Percentiles rank a stretch among this genome's conserved stretches.
These are phyloP conservation scores for Anoplius nigerrimus DNA, from an alignment of 2,888 invertebrate species.

Conservation along the genomic window DNA sequence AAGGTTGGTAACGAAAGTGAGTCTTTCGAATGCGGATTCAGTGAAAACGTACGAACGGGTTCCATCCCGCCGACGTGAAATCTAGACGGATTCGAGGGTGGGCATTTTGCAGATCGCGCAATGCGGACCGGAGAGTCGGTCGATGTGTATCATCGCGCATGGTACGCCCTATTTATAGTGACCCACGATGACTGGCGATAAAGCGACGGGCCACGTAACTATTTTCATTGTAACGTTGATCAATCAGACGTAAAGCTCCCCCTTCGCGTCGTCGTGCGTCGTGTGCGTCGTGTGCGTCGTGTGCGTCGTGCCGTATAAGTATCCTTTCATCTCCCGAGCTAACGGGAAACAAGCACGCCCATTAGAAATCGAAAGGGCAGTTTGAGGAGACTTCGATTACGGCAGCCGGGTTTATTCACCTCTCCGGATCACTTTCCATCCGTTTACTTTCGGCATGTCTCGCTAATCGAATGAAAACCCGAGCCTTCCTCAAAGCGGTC, in stretches of 20 bases:
- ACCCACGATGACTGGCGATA: conserved; percentile 37
- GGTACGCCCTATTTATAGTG: conserved; percentile 37
- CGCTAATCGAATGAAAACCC: background rate
- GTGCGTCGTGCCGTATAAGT: no score
- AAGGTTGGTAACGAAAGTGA: background rate
- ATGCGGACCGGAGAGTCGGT: no score
- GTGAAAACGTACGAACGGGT: background rate
- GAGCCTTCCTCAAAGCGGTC: background rate
- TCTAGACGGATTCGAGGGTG: background rate
- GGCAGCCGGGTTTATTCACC: background rate
- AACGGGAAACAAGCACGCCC: no score
- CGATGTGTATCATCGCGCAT: no score
- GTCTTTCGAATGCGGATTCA: background rate
- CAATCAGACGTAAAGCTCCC: conserved; percentile 44
- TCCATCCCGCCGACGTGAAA: background rate
- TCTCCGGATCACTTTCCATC: background rate
- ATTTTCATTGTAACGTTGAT: conserved; percentile 52
- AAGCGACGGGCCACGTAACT: conserved; percentile 47
- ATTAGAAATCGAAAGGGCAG: background rate
- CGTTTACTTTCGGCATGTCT: no score
- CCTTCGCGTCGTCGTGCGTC: conserved; percentile 7
- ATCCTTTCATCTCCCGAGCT: conserved; percentile 16
- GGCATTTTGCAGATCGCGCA: background rate
- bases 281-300: conserved; percentile 31
- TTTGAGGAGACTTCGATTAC: background rate